These are phyloP conservation scores for Ceratosolen solmsi DNA, from an alignment of 1,140 invertebrate genomes.

Conservation along the genomic window DNA sequence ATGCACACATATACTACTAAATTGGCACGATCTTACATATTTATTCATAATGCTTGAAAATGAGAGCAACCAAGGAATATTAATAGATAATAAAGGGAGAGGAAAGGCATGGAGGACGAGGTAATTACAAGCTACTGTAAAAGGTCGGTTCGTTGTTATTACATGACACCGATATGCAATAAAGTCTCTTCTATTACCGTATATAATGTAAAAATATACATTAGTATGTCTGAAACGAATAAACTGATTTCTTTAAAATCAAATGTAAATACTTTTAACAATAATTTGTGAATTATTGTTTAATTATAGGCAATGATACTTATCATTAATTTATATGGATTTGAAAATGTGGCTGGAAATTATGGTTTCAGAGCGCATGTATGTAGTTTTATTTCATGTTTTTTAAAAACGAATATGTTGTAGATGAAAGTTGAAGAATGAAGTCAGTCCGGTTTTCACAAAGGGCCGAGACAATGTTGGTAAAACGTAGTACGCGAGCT, in stretches of 20 bases:
- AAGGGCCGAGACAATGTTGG: background rate
- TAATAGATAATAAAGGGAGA: slow-evolving; percentile 18
- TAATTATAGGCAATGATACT: too few species aligned
- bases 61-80: background rate
- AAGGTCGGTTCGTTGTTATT: slow-evolving; percentile 3
- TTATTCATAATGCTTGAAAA: background rate
- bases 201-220: background rate
- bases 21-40: too few species aligned
- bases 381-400: background rate
- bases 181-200: background rate
- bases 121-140: slow-evolving; percentile 29
- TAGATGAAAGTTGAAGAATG: background rate
- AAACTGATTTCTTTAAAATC: background rate
- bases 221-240: background rate
- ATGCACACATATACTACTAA: too few species aligned
- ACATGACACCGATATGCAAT: slow-evolving; percentile 21
- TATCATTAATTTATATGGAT: background rate
- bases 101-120: slow-evolving; percentile 1
- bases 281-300: background rate
- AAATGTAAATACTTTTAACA: background rate
- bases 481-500: background rate
- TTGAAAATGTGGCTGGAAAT: background rate
- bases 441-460: background rate
- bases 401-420: background rate
- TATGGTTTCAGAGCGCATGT: background rate